Evolutionary conservation across 2,888 invertebrate species (phyloP).

Genomic region (Hecatera dysodea): DNA sequence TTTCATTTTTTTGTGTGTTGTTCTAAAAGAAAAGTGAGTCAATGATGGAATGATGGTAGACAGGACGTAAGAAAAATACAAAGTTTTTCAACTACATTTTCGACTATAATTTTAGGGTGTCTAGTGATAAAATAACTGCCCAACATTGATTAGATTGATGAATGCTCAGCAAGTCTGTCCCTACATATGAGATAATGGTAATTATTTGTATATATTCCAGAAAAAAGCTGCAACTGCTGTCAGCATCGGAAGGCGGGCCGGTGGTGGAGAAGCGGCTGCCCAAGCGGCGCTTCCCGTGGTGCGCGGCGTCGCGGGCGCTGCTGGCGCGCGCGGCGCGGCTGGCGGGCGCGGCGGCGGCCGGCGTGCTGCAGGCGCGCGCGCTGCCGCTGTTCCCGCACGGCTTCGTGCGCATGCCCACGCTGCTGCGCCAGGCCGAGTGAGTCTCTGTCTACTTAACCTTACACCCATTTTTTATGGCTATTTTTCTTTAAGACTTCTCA

Average conservation of each 20-base stretch:
- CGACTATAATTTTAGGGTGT: no score
- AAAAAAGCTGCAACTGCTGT: constrained; percentile 81
- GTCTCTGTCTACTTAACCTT: constrained; percentile 51
- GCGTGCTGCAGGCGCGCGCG: constrained; percentile 86
- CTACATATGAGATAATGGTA: no score
- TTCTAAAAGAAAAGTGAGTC: no score
- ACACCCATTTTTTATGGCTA: no score
- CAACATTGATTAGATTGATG: no score
- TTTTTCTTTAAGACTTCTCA: no score
- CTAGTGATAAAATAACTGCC: no score
- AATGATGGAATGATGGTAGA: no score
- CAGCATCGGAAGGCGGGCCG: constrained; percentile 83
- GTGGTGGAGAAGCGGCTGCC: constrained; percentile 91
- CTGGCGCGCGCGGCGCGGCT: constrained; percentile 64
- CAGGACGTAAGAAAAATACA: no score
- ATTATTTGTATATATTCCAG: constrained; percentile 71
- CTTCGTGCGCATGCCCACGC: constrained; percentile 68
- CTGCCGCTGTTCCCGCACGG: constrained; percentile 10
- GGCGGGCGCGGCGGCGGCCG: constrained; percentile 77
- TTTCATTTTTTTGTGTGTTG: no score
- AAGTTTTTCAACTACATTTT: no score
- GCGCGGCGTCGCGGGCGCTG: constrained; percentile 76
- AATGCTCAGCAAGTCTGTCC: no score
- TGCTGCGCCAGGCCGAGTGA: constrained; percentile 89
- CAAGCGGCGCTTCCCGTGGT: constrained; percentile 94